phyloP scores from a whole-genome alignment of 1,140 invertebrate genomes.

The Pseudomyrmex sp. region DNA sequence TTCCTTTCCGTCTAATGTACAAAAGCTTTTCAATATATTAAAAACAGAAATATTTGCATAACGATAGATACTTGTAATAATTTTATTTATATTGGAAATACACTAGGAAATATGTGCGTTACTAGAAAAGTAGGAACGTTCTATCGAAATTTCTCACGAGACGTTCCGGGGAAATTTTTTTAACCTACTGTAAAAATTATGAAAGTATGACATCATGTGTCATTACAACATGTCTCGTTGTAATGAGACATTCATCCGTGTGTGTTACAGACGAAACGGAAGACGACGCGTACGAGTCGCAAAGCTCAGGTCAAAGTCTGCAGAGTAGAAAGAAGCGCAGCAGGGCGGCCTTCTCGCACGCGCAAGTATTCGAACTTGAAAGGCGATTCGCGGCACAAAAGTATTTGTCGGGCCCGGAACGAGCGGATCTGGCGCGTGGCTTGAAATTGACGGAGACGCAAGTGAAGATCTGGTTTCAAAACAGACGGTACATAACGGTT shows the following conservation, averaged over 20 bases:
- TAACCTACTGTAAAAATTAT: no score
- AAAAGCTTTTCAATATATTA: no score
- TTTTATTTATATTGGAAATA: no score
- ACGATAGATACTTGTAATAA: no score
- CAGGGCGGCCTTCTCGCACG: slow-evolving; percentile 97
- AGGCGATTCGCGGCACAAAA: slow-evolving; percentile 97
- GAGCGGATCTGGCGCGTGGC: slow-evolving; percentile 95
- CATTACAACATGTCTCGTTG: no score
- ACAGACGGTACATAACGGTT: slow-evolving; percentile 83
- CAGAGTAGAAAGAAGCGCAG: slow-evolving; percentile 95
- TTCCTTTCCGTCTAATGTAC: no score
- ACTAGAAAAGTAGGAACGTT: no score
- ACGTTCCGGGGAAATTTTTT: not conserved
- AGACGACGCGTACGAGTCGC: slow-evolving; percentile 81
- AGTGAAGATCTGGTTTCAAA: slow-evolving; percentile 88
- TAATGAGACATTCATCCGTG: slow-evolving; percentile 1
- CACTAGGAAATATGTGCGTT: no score
- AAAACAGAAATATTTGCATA: no score
- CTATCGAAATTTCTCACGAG: no score
- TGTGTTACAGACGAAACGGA: slow-evolving; percentile 82
- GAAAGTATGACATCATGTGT: no score
- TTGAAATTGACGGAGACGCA: slow-evolving; percentile 97
- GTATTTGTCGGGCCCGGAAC: slow-evolving; percentile 97
- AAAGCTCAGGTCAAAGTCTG: slow-evolving; percentile 79
- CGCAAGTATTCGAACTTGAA: slow-evolving; percentile 97